A percentile compares a stretch with the other conserved stretches of the same genome.
Evolutionary conservation across 2,888 invertebrate species (phyloP).

Genomic region (Hirtodrosophila histrioides): DNA sequence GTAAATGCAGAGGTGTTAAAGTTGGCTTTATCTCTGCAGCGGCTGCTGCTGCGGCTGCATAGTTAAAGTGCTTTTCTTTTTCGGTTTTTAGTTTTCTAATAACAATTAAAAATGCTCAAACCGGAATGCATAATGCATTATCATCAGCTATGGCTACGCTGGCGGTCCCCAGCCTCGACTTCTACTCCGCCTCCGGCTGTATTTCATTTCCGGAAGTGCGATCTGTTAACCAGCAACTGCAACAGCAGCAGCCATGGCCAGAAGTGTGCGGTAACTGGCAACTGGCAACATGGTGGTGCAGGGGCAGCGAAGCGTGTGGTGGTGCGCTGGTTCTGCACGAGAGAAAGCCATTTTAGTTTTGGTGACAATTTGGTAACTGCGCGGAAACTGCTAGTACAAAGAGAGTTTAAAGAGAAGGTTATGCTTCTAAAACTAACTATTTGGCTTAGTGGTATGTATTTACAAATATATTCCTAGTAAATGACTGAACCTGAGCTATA

Average conservation of each 20-base stretch:
- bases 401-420: too few relatives aligned
- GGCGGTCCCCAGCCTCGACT: slow-evolving; percentile 51
- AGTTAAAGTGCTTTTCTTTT: slow-evolving; percentile 50
- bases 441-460: too few relatives aligned
- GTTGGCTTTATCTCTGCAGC: slow-evolving; percentile 56
- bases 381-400: slow-evolving; percentile 6
- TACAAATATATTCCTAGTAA: too few relatives aligned
- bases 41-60: slow-evolving; percentile 22
- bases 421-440: too few relatives aligned
- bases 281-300: slow-evolving; percentile 45
- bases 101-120: slow-evolving; percentile 62
- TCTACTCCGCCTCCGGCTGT: slow-evolving; percentile 4
- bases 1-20: slow-evolving; percentile 61
- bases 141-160: slow-evolving; percentile 60
- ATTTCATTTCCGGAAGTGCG: slow-evolving; percentile 45
- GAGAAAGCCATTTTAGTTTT: slow-evolving; percentile 46
- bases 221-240: slow-evolving; percentile 37
- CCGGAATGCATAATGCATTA: slow-evolving; percentile 71
- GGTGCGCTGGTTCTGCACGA: slow-evolving; percentile 19
- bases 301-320: slow-evolving; percentile 47
- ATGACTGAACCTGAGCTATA: too few relatives aligned
- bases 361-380: slow-evolving; percentile 22
- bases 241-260: slow-evolving; percentile 36
- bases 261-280: neutral
- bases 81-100: slow-evolving; percentile 35